phyloP scores from a whole-genome alignment of 2,797 vertebrate species.

The Spea hammondii region DNA sequence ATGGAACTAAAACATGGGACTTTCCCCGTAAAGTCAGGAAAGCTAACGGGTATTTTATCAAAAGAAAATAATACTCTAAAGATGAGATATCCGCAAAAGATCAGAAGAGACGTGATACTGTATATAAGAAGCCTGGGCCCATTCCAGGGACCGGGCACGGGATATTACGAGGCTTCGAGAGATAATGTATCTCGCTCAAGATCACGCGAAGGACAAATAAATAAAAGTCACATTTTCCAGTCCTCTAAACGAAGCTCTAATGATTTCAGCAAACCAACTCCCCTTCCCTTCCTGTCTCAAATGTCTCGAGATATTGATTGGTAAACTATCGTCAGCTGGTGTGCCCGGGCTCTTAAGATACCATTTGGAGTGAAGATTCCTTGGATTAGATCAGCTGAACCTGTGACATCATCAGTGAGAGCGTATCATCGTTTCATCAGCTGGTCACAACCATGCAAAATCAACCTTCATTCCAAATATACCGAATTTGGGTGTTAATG shows the following conservation, averaged over 20 bases:
- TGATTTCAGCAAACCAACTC: constrained; percentile 44
- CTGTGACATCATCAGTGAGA: constrained; percentile 25
- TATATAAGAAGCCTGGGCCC: constrained; percentile 22
- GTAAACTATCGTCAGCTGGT: constrained; percentile 40
- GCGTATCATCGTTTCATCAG: neutral
- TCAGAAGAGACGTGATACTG: constrained; percentile 36
- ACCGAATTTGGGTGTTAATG: neutral
- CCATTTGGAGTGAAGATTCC: constrained; percentile 28
- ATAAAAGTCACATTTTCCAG: constrained; percentile 48
- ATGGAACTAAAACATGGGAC: neutral
- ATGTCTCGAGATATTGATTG: constrained; percentile 47
- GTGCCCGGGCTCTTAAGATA: constrained; percentile 29
- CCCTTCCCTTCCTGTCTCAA: constrained; percentile 47
- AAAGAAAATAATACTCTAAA: constrained; percentile 28
- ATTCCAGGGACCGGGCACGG: constrained; percentile 11
- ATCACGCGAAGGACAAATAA: constrained; percentile 44
- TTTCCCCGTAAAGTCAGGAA: neutral
- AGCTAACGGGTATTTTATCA: neutral
- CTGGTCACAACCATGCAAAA: neutral
- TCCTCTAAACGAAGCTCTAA: constrained; percentile 44
- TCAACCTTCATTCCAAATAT: neutral
- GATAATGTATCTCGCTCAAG: constrained; percentile 44
- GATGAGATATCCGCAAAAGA: constrained; percentile 28
- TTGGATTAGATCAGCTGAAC: constrained; percentile 2
- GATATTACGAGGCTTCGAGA: constrained; percentile 8